phyloP scores from a whole-genome alignment of 2,888 invertebrate species.

The Xanthostigma xanthostigma region DNA sequence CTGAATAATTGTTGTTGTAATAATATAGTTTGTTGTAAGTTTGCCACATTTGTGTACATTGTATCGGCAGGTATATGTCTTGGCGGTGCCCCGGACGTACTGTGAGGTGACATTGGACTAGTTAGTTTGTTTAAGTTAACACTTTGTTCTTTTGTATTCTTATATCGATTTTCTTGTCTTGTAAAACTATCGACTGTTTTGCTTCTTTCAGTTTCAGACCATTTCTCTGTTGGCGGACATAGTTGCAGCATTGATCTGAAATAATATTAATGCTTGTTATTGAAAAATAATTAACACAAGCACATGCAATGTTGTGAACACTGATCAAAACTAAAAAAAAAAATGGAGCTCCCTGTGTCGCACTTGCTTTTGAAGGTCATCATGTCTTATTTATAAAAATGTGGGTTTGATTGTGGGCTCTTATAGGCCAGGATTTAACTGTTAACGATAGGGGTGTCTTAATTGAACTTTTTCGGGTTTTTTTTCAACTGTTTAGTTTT shows the following conservation, averaged over 20 bases:
- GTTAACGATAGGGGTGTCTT: too few relatives aligned
- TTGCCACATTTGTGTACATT: slow-evolving; percentile 55
- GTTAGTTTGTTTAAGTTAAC: slow-evolving; percentile 13
- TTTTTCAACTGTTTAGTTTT: too few relatives aligned
- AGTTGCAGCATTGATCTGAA: slow-evolving; percentile 23
- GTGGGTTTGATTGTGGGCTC: too few relatives aligned
- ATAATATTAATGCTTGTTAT: slow-evolving; percentile 4
- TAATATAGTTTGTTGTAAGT: slow-evolving; percentile 51
- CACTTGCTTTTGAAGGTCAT: too few relatives aligned
- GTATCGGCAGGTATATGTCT: slow-evolving; percentile 36
- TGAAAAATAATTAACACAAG: not conserved
- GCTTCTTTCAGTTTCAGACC: not conserved
- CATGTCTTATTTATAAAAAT: too few relatives aligned
- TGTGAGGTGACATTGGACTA: slow-evolving; percentile 21
- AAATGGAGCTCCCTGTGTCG: not conserved
- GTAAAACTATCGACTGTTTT: too few relatives aligned
- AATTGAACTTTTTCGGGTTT: too few relatives aligned
- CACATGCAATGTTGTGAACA: too few relatives aligned
- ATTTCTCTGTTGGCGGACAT: slow-evolving; percentile 15
- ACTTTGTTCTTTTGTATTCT: too few relatives aligned
- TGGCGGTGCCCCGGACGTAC: slow-evolving; percentile 15
- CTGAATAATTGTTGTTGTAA: slow-evolving; percentile 49
- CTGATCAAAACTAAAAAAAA: not conserved
- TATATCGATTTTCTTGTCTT: too few relatives aligned
- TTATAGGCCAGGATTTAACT: too few relatives aligned